Base-by-base conservation (phyloP, 2,797 vertebrate species). In the Gymnoscopelus microlampas region DNA sequence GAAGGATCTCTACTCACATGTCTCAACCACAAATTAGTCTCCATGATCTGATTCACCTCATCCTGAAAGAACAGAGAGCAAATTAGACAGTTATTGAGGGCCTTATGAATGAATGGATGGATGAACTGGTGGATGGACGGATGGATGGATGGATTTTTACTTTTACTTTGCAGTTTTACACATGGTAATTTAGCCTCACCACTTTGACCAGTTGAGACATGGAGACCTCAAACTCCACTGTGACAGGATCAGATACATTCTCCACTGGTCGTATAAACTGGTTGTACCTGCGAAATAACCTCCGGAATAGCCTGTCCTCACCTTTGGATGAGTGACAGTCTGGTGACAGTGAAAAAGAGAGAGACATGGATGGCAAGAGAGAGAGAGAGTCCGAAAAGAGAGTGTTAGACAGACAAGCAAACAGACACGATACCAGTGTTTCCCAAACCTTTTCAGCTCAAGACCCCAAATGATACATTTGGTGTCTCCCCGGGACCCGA, bases 21-120 rank as follows among this genome's bases (percentile, higher is more conserved):
- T 92, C 96, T 95, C 73, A 99, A 89, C 97, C 97, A 99, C 68
- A 99, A 71, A 85, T 99, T 98, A 51, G 97, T 99, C 91, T 99
- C 98, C 97, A 99, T 96, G 68, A 99, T 98, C 86, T 99, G 98
- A 88, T 99, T 99, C 58, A 99, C 97, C 92, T 99, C 97, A 92
- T 99, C 98, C 98, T 99, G 74, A 14, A 57, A 86, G 55, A 24
- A 77, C 4, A 69, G 79, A 57, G 7, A 12, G 2, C 0, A 3
- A 58, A 70, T 51, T 5, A 44, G 58, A 60, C 3, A 55, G 2
- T 6, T 3, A 23, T 19, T 1, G n/a, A 63, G 0, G 3, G 66
- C 53, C 11, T 32, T 24, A 29, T 29, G 26, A 10, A 59, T 35
- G 58, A 4, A n/a, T 53, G n/a, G 5, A 9, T 39, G 8, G 10